Conservation (phyloP, 2,113 vertebrate genomes). For the Catharus bicknelli region DNA sequence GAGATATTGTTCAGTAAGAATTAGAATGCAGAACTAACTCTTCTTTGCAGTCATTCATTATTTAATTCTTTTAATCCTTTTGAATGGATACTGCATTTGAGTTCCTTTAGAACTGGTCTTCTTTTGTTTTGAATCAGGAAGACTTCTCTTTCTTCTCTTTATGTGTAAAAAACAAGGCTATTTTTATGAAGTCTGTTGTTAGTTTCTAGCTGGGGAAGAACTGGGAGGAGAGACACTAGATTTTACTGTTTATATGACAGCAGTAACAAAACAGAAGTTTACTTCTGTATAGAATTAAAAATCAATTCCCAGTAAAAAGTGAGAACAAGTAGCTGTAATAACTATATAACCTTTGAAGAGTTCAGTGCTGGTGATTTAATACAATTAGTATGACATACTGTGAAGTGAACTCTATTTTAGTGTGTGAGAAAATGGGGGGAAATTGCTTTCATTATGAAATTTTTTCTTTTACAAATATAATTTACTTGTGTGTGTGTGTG, state of each 20-base stretch:
- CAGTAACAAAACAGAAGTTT: neutral
- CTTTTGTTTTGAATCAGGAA: neutral
- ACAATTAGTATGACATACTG: neutral
- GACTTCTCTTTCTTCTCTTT: neutral
- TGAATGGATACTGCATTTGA: neutral
- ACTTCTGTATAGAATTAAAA: neutral
- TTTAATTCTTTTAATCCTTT: neutral
- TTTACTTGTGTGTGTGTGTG: neutral
- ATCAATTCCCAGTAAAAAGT: neutral
- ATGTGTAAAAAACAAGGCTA: neutral
- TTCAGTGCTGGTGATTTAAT: neutral
- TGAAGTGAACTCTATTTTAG: neutral
- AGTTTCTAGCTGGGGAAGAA: neutral
- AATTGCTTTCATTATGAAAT: neutral
- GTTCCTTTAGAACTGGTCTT: neutral
- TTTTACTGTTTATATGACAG: neutral
- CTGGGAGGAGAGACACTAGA: neutral
- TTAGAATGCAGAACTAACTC: neutral
- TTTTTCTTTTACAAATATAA: neutral
- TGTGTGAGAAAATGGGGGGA: neutral
- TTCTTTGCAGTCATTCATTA: neutral
- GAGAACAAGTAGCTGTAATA: neutral
- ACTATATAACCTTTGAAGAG: neutral
- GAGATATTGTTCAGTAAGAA: neutral
- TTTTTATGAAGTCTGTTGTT: neutral